Conservation (phyloP, 2,113 vertebrate genomes). For the Megalops atlanticus region DNA sequence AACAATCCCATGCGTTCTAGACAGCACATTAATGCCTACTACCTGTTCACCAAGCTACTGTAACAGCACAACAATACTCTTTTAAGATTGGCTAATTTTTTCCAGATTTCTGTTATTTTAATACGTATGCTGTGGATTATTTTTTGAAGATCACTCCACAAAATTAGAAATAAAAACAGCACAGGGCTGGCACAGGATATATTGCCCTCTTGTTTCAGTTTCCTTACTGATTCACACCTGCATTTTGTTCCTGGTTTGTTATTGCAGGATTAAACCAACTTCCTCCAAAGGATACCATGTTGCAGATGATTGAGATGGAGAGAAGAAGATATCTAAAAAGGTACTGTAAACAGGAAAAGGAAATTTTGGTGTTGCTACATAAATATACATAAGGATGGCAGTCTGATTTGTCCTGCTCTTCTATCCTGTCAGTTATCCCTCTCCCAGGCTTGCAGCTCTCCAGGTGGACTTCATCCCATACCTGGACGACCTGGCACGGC, state of each 20-base stretch:
- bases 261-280: slow-evolving; percentile 68
- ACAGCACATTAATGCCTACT: too few relatives aligned
- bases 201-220: not conserved
- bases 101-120: too few relatives aligned
- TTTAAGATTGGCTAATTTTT: too few relatives aligned
- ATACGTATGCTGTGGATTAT: too few relatives aligned
- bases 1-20: too few relatives aligned
- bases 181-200: not conserved
- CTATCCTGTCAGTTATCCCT: slow-evolving; percentile 40
- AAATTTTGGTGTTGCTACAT: not conserved
- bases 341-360: slow-evolving; percentile 42
- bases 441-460: slow-evolving; percentile 56
- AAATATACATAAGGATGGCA: not conserved
- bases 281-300: slow-evolving; percentile 69
- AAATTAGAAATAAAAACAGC: not conserved
- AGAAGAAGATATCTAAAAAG: slow-evolving; percentile 65
- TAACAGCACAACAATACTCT: too few relatives aligned
- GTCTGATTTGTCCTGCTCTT: not conserved
- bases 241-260: slow-evolving; percentile 15
- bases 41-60: too few relatives aligned
- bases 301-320: slow-evolving; percentile 67
- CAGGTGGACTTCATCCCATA: slow-evolving; percentile 74
- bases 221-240: not conserved
- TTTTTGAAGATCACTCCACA: too few relatives aligned
- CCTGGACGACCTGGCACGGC: slow-evolving; percentile 72